Conservation (phyloP, 2,888 invertebrate genomes). For the Athalia circularis region DNA sequence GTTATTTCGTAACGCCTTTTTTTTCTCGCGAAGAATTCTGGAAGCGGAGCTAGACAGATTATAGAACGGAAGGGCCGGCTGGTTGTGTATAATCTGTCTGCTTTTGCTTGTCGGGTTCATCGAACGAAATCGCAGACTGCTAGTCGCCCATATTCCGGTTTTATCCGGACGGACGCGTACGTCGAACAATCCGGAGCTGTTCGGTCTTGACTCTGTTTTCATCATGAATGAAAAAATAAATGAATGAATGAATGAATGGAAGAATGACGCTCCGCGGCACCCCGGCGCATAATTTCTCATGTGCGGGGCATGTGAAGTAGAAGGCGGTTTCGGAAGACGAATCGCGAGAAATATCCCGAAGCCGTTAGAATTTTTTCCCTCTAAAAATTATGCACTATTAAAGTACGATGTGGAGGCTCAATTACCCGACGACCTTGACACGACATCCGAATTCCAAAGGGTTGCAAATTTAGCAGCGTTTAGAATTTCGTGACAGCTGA, state of each 20-base stretch:
- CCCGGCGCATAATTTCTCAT: too few species aligned
- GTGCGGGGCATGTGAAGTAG: neutral
- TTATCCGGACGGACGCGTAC: slow-evolving; percentile 15
- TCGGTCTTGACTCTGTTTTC: neutral
- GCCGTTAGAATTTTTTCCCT: too few species aligned
- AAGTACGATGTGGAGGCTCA: too few species aligned
- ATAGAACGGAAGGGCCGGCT: neutral
- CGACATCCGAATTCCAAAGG: too few species aligned
- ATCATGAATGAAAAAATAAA: neutral
- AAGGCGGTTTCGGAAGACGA: neutral
- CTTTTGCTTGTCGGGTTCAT: slow-evolving; percentile 23
- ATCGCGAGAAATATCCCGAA: too few species aligned
- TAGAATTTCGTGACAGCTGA: too few species aligned
- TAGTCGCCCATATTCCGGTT: slow-evolving; percentile 40
- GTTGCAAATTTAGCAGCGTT: too few species aligned
- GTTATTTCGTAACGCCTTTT: too few species aligned
- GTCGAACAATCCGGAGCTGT: neutral
- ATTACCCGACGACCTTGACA: too few species aligned
- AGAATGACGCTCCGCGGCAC: neutral
- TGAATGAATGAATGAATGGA: neutral
- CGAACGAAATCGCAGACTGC: slow-evolving; percentile 42
- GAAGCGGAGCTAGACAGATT: neutral
- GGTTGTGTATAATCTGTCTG: neutral
- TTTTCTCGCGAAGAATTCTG: too few species aligned
- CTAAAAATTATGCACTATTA: too few species aligned